A percentile compares a stretch with the other conserved stretches of the same genome.
phyloP scores from a whole-genome alignment of 2,888 invertebrate species.

The Chymomyza fuscimana region DNA sequence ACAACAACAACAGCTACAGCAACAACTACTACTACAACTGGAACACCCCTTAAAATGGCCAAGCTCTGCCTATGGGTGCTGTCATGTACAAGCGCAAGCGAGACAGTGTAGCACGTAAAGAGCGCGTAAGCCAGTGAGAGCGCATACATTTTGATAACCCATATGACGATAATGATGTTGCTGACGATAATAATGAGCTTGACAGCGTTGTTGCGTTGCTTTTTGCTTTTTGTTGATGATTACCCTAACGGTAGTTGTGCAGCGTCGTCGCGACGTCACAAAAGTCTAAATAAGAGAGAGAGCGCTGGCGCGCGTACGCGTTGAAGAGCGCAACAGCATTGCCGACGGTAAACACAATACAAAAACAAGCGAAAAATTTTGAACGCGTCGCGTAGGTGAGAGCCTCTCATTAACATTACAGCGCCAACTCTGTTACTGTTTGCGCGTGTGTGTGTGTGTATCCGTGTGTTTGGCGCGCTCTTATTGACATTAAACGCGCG shows the following conservation, averaged over 20 bases:
- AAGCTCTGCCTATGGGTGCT: conserved; percentile 1
- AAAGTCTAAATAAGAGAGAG: conserved; percentile 37
- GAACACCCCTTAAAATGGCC: conserved; percentile 43
- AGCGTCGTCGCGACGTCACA: conserved; percentile 26
- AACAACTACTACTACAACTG: not conserved
- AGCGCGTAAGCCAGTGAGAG: conserved; percentile 3
- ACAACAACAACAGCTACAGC: not conserved
- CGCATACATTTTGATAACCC: too few species aligned
- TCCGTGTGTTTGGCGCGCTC: not conserved
- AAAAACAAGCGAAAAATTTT: not conserved
- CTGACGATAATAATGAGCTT: conserved; percentile 52
- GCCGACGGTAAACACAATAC: conserved; percentile 56
- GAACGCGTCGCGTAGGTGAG: conserved; percentile 37
- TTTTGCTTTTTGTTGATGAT: not conserved
- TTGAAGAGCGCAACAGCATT: conserved; percentile 23
- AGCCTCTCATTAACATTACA: conserved; percentile 33
- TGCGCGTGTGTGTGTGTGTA: conserved; percentile 18
- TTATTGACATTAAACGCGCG: not conserved
- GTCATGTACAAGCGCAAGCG: conserved; percentile 47
- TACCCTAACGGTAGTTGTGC: conserved; percentile 51
- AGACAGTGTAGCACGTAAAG: conserved; percentile 12
- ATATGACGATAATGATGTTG: conserved; percentile 41
- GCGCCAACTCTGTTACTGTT: conserved; percentile 1
- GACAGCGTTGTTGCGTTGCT: not conserved
- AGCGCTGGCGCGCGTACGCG: conserved; percentile 56